Evolutionary conservation across 2,113 vertebrate genomes (phyloP), one percentile per base, ranked within the genome.

Genomic region (Actenoides hombroni): DNA sequence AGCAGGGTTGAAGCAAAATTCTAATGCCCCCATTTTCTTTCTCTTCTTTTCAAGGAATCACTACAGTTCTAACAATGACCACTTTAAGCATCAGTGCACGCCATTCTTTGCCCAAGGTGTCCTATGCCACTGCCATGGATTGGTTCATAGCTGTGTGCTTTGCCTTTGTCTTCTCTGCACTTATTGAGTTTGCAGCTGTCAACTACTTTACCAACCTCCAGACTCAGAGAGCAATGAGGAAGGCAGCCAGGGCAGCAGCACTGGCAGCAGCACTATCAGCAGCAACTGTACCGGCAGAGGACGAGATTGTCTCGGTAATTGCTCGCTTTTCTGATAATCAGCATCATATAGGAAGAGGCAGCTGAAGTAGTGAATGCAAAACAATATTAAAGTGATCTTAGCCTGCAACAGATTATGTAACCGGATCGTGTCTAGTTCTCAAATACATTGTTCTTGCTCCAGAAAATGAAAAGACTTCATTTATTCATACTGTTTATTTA

Each of bases 61-160:
- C 99, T 40, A 99, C 99, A 17, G 99, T 99, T 70, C 95, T 99
- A 81, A 99, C 99, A 10, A 99, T 99, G 99, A 99, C 99, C 57
- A 99, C 99, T 2, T 87, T 99, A 68, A 99, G 99, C 77, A 99
- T 99, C 98, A 99, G 99, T 3, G 99, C 99, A 29, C 98, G 99
- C 46, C 99, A 99, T 94, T 99, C 99, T 13, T 97, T 99, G 60
- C 99, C 99, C 25, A 99, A 99, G 96, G 99, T 99, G 80, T 99
- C 99, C 18, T 99, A 99, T 6, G 99, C 99, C 35, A 99, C 99
- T 0, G 99, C 99, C 95, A 99, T 99, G 99, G 99, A 99, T 68
- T 99, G 99, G 99, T 99, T 99, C 97, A 99, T 99, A 40, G 99
- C 99, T 2, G 99, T 99, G 57, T 99, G 99, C 97, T 99, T 99